These are phyloP conservation scores for Lithophane socia DNA, from an alignment of 2,888 invertebrate species.

Conservation along the genomic window DNA sequence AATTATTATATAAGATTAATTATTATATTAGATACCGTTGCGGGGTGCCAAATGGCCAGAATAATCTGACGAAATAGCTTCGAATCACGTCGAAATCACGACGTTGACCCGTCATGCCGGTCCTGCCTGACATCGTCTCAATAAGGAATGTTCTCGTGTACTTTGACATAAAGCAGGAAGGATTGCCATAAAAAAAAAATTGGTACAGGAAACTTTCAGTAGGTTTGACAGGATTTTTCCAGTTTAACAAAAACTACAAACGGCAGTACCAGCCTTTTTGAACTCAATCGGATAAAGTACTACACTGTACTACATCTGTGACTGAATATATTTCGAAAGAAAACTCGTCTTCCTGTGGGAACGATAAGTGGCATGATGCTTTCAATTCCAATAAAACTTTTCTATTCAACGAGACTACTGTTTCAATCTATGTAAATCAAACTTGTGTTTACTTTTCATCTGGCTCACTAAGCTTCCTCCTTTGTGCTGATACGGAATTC, in stretches of 20 bases:
- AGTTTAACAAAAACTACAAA: slow-evolving; percentile 29
- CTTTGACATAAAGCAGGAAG: not conserved
- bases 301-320: slow-evolving; percentile 50
- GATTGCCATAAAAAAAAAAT: slow-evolving; percentile 6
- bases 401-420: slow-evolving; percentile 71
- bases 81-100: not conserved
- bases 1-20: too few relatives aligned
- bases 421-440: slow-evolving; percentile 79
- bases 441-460: slow-evolving; percentile 78
- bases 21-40: too few relatives aligned
- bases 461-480: slow-evolving; percentile 65
- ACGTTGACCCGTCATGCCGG: not conserved
- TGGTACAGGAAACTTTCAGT: too few relatives aligned
- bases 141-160: not conserved
- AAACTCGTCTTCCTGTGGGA: slow-evolving; percentile 61
- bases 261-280: slow-evolving; percentile 21
- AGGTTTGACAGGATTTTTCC: not conserved
- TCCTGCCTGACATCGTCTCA: not conserved
- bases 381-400: slow-evolving; percentile 79
- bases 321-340: slow-evolving; percentile 59
- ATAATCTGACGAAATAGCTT: not conserved
- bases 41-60: not conserved
- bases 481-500: slow-evolving; percentile 49
- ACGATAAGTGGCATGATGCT: slow-evolving; percentile 74
- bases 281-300: slow-evolving; percentile 60